Conservation (phyloP, 2,113 vertebrate species). For the Phyllostomus discolor region DNA sequence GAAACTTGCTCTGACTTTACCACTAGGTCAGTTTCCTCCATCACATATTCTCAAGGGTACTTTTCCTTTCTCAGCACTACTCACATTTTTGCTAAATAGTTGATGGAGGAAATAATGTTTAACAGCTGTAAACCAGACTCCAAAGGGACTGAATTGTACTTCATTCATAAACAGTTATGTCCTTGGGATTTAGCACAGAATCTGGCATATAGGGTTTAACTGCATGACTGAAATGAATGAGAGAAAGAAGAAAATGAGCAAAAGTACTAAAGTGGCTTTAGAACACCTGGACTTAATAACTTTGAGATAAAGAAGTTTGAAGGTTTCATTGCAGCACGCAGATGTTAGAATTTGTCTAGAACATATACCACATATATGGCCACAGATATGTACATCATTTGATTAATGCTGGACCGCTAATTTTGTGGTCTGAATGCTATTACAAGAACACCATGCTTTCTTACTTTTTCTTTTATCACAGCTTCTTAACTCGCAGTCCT, state of each 20-base stretch:
- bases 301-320: background rate
- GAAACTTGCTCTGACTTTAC: background rate
- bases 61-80: background rate
- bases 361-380: background rate
- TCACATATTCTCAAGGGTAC: background rate
- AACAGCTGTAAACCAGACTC: background rate
- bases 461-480: background rate
- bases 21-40: background rate
- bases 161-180: background rate
- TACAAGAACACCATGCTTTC: background rate
- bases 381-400: background rate
- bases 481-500: background rate
- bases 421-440: background rate
- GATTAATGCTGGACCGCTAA: background rate
- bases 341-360: background rate
- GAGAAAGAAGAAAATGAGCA: background rate
- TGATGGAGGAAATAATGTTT: background rate
- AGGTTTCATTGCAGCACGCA: background rate
- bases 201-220: background rate
- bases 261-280: background rate
- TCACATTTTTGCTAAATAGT: background rate
- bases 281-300: background rate
- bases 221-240: background rate
- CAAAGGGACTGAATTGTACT: background rate
- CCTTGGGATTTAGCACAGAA: background rate